Evolutionary conservation across 2,888 invertebrate genomes (phyloP), one percentile per base, ranked within the genome.

Genomic region (Drosophila ezoana): DNA sequence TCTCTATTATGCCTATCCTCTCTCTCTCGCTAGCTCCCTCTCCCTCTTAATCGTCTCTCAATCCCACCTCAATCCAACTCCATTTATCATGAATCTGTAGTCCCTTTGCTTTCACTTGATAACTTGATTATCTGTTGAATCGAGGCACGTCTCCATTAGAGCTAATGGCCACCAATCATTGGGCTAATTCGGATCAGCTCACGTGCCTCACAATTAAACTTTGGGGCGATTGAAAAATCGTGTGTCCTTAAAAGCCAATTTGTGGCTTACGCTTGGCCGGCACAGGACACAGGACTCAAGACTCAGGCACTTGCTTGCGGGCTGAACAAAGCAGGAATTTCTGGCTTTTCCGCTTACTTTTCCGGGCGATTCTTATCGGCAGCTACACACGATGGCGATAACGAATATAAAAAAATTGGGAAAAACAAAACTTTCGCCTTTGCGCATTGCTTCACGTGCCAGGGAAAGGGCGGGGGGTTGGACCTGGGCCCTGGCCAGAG

Each of bases 361-460:
- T 45, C 16, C 40, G 9, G 38, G 62, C 48, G 80, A 79, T 82
- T 43, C 45, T 78, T 78, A 78, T 78, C 78, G 62, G 38, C 45
- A 64, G 64, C 58, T 67, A 80, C 73, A 78, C 65, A 72, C 61
- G 76, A 35, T 64, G 63, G 56, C 57, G 83, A 79, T 82, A 79
- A 71, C 58, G 67, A 28, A 28, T 28, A 28, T 28, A 60, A 82
- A 71, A 78, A 52, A 53, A 41, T 79, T 41, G 66, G 57, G 14
- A 35, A 67, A 58, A 79, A 60, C 71, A 76, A 79, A 74, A 80
- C 78, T 79, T 79, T 72, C 47, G 41, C 37, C 52, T 72, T 28
- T 28, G 28, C 43, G 37, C 65, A 32, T 53, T 40, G 45, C 61
- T 51, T 35, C 43, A 61, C 43, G 43, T 61, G 10, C n/a, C 1